Evolutionary conservation across 1,140 invertebrate species (phyloP).

Genomic region (Trypoxylus dichotomus): DNA sequence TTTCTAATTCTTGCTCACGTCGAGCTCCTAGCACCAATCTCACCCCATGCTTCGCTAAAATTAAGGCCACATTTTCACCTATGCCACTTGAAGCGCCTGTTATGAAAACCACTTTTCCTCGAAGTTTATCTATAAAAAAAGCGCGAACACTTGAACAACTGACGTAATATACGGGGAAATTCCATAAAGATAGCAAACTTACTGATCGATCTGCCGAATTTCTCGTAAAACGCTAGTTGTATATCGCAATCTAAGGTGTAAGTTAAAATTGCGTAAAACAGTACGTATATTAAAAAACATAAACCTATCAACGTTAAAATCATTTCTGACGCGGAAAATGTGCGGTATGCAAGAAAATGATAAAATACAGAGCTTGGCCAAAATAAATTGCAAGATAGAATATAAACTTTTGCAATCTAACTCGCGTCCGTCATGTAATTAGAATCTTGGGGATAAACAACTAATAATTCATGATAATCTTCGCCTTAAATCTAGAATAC

Average conservation of each 20-base stretch:
- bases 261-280: constrained; percentile 38
- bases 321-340: neutral
- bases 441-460: too few species aligned
- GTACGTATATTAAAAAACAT: neutral
- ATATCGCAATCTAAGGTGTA: constrained; percentile 62
- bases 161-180: too few species aligned
- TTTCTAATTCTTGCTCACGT: constrained; percentile 67
- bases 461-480: too few species aligned
- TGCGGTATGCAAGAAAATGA: neutral
- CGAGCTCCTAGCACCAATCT: constrained; percentile 77
- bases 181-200: constrained; percentile 40
- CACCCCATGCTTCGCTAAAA: constrained; percentile 69
- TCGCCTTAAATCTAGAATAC: too few species aligned
- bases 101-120: constrained; percentile 83
- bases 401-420: too few species aligned
- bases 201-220: constrained; percentile 64
- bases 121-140: constrained; percentile 48
- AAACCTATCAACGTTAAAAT: neutral
- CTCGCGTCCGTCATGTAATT: too few species aligned
- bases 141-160: too few species aligned
- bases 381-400: too few species aligned
- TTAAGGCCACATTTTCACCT: constrained; percentile 75
- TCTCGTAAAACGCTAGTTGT: constrained; percentile 59
- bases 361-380: too few species aligned
- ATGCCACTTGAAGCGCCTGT: constrained; percentile 89